Percentiles rank a stretch among this genome's conserved stretches.
These are phyloP conservation scores for Herminia tarsipennalis DNA, from an alignment of 2,888 invertebrate species.

Conservation along the genomic window DNA sequence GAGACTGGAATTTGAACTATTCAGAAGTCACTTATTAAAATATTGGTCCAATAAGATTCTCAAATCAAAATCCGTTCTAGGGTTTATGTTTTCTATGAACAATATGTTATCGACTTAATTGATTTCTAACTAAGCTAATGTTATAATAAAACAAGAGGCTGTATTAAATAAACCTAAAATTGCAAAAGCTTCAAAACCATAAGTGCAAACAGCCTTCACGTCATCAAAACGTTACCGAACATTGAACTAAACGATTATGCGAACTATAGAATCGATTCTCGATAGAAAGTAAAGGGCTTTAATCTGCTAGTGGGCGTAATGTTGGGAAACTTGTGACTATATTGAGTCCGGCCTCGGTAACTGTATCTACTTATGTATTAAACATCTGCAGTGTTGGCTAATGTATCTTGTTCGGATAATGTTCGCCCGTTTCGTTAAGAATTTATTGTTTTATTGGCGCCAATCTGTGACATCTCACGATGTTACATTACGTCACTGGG, in stretches of 20 bases:
- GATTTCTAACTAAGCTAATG: too few species aligned
- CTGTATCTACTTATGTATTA: slow-evolving; percentile 2
- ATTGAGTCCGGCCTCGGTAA: slow-evolving; percentile 23
- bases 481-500: too few species aligned
- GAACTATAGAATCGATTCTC: slow-evolving; percentile 8
- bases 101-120: too few species aligned
- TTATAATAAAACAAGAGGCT: too few species aligned
- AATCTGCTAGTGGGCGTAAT: slow-evolving; percentile 29
- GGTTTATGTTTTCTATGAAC: too few species aligned
- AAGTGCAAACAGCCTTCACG: slow-evolving; percentile 17
- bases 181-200: too few species aligned
- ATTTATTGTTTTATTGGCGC: neutral
- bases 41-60: too few species aligned
- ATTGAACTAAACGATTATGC: slow-evolving; percentile 9
- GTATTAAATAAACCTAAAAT: too few species aligned
- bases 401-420: slow-evolving; percentile 6
- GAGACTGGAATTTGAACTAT: too few species aligned
- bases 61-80: too few species aligned
- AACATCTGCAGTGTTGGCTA: slow-evolving; percentile 13
- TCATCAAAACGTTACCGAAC: slow-evolving; percentile 3
- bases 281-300: slow-evolving; percentile 36
- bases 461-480: neutral
- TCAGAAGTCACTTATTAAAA: too few species aligned
- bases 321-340: slow-evolving; percentile 28
- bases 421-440: neutral